Evolutionary conservation across 2,113 vertebrate species (phyloP), one percentile per base, ranked within the genome.

Genomic region (Agelaius tricolor): DNA sequence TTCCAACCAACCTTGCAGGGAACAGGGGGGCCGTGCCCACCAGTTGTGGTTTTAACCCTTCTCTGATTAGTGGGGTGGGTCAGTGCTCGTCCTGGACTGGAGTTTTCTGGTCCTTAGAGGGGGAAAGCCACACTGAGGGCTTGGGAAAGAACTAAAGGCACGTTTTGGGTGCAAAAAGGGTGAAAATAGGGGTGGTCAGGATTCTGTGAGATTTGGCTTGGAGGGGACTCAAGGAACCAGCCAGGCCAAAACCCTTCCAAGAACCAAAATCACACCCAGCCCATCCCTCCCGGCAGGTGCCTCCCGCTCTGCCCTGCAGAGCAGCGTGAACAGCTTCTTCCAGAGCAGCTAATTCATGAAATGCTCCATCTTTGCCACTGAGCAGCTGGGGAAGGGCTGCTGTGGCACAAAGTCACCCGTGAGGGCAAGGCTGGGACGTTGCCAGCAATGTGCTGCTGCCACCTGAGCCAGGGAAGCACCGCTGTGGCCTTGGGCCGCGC

Each of bases 31-130:
- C 92, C 33, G 41, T 43, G 87, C 91, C 79, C 97, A 96, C 95
- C 95, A 79, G 47, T 39, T 63, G 18, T 46, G 81, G 24, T 78
- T 94, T 96, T 97, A 96, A 95, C 94, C 95, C 95, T 94, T 88
- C 26, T 69, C 82, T 69, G 49, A 84, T 95, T 47, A n/a, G 80
- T 24, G 75, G 43, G 52, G 71, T 74, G 84, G 37, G 76, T 11
- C 10, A 10, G 67, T 18, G 78, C 55, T 71, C 58, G 17, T 11
- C 8, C 1, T 9, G 24, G 20, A 2, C 9, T 5, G 44, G 28
- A 2, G 15, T 15, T 46, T 9, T 28, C n/a, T 35, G 8, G 2
- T n/a, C 7, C 35, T 16, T 4, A 24, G 13, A 10, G 7, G 65
- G 41, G 30, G 12, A 9, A 7, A 43, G 43, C 8, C 8, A 35